phyloP scores from a whole-genome alignment of 1,140 invertebrate species.

The Thalassaphorura encarpata region DNA sequence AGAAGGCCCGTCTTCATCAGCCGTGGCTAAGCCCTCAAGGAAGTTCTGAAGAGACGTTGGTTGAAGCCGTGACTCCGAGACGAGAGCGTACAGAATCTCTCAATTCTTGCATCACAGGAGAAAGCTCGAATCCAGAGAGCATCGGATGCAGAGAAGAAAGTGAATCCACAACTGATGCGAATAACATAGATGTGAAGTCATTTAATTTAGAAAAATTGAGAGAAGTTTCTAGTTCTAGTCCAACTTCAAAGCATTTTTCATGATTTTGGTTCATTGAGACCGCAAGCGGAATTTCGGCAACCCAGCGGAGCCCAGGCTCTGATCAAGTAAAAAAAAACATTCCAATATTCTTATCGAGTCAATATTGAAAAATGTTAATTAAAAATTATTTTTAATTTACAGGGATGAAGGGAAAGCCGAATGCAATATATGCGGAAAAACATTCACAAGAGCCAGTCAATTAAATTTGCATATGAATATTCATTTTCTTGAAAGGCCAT shows the following conservation, averaged over 20 bases:
- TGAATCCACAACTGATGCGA: not conserved
- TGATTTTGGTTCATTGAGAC: conserved; percentile 13
- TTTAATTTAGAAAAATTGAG: not conserved
- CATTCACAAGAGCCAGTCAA: conserved; percentile 81
- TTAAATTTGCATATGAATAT: conserved; percentile 87
- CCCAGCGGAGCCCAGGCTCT: conserved; percentile 30
- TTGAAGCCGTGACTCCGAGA: not conserved
- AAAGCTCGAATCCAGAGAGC: not conserved
- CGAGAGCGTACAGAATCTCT: not conserved
- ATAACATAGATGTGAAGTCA: not conserved
- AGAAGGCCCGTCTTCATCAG: conserved; percentile 22
- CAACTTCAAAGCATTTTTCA: conserved; percentile 8
- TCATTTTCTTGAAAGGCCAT: conserved; percentile 88
- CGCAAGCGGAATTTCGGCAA: conserved; percentile 32
- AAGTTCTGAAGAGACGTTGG: not conserved
- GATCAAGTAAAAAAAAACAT: no score
- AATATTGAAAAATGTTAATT: not conserved
- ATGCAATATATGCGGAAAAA: conserved; percentile 81
- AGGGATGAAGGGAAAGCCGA: conserved; percentile 67
- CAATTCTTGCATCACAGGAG: not conserved
- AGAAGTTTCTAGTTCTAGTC: not conserved
- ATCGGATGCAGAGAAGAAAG: not conserved
- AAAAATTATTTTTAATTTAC: conserved; percentile 24
- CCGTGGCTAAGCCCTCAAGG: conserved; percentile 29
- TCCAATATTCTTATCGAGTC: no score